phyloP scores from a whole-genome alignment of 2,888 invertebrate species.

The Pollenia amentaria region DNA sequence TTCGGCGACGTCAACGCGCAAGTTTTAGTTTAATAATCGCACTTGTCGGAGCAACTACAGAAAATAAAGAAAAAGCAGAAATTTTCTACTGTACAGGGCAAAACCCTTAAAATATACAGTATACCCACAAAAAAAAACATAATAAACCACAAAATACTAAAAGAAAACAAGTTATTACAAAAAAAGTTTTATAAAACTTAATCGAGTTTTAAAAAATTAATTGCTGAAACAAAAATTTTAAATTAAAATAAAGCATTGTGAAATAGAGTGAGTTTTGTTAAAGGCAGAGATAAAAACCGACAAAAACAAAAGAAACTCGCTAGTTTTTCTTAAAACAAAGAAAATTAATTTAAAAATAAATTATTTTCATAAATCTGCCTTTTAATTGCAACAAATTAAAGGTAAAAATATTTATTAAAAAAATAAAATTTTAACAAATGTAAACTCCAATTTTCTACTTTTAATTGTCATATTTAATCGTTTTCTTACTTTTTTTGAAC shows the following conservation, averaged over 20 bases:
- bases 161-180: constrained; percentile 39
- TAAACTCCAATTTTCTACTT: neutral
- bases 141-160: constrained; percentile 16
- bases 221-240: neutral
- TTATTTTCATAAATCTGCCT: too few relatives aligned
- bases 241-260: constrained; percentile 60
- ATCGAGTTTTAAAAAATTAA: neutral
- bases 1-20: constrained; percentile 74
- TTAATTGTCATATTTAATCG: neutral
- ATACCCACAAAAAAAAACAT: constrained; percentile 43
- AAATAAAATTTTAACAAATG: too few relatives aligned
- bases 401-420: too few relatives aligned
- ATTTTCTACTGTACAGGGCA: constrained; percentile 48
- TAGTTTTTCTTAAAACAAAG: constrained; percentile 73
- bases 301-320: constrained; percentile 63
- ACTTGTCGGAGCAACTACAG: constrained; percentile 80
- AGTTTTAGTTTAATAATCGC: constrained; percentile 81
- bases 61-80: constrained; percentile 23
- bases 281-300: constrained; percentile 52
- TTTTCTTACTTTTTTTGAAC: neutral
- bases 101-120: constrained; percentile 64
- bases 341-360: neutral
- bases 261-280: constrained; percentile 78
- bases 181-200: constrained; percentile 18
- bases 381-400: too few relatives aligned